Conservation (phyloP, 2,888 invertebrate genomes). For the Anagyrus pseudococci region DNA sequence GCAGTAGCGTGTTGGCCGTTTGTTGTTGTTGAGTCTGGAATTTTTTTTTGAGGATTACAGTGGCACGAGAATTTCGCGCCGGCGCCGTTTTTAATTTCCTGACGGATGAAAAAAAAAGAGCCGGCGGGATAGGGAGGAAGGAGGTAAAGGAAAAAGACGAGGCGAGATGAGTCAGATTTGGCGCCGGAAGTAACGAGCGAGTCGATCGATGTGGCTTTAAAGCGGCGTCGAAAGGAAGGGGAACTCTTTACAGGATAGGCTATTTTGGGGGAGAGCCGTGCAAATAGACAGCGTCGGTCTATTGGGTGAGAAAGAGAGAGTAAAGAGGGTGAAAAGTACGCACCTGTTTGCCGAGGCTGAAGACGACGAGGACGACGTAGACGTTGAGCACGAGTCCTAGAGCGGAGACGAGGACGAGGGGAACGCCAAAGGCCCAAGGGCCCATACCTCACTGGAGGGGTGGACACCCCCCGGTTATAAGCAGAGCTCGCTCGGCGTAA, state of each 20-base stretch:
- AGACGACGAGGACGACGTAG: slow-evolving; percentile 76
- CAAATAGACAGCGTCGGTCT: not conserved
- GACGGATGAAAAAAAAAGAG: too few relatives aligned
- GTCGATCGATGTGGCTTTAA: too few relatives aligned
- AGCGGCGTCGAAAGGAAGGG: too few relatives aligned
- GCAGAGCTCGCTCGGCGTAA: too few relatives aligned
- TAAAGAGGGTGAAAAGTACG: slow-evolving; percentile 7
- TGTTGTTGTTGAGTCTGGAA: slow-evolving; percentile 50
- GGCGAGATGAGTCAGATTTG: too few relatives aligned
- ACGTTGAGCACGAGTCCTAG: slow-evolving; percentile 77
- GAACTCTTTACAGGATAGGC: too few relatives aligned
- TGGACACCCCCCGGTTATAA: not conserved
- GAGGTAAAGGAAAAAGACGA: too few relatives aligned
- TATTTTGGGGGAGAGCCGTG: not conserved
- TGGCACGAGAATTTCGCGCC: too few relatives aligned
- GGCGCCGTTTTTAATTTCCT: too few relatives aligned
- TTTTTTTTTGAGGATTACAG: too few relatives aligned
- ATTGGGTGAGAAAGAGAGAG: not conserved
- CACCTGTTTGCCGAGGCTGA: slow-evolving; percentile 66
- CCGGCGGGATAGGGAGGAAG: too few relatives aligned
- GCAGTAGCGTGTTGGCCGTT: slow-evolving; percentile 74
- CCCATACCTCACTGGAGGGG: slow-evolving; percentile 64
- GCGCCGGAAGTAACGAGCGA: too few relatives aligned
- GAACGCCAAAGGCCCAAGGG: slow-evolving; percentile 72
- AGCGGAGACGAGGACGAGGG: slow-evolving; percentile 73